These are phyloP conservation scores for Nannoperca obscura DNA, from an alignment of 2,797 vertebrate species.

Conservation along the genomic window DNA sequence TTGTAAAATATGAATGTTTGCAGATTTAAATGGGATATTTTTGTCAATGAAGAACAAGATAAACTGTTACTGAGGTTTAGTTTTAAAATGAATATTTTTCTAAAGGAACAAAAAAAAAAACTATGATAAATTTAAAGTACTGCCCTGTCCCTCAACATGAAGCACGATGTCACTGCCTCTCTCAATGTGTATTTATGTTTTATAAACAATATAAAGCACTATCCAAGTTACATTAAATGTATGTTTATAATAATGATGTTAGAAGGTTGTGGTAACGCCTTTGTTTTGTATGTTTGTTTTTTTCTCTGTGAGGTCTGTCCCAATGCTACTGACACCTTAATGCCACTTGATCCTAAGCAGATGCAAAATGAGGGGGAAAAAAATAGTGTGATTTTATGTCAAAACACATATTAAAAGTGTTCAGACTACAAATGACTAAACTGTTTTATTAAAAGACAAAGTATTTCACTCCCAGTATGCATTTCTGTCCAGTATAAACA, in stretches of 20 bases:
- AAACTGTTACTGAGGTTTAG: conserved; percentile 79
- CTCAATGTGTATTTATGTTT: conserved; percentile 86
- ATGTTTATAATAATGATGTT: conserved; percentile 78
- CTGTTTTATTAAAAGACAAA: conserved; percentile 60
- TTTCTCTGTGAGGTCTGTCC: conserved; percentile 84
- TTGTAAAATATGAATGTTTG: conserved; percentile 88
- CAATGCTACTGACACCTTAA: conserved; percentile 81
- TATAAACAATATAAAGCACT: conserved; percentile 84
- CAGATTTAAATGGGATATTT: conserved; percentile 86
- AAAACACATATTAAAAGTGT: conserved; percentile 68
- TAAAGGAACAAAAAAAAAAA: conserved; percentile 79
- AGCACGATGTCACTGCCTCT: conserved; percentile 86
- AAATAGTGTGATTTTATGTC: conserved; percentile 71
- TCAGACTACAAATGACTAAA: conserved; percentile 51
- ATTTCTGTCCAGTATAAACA: conserved; percentile 59
- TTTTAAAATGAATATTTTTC: conserved; percentile 88
- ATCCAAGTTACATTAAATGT: conserved; percentile 82
- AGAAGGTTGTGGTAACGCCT: conserved; percentile 73
- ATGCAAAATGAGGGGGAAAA: conserved; percentile 56
- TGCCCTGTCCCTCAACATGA: conserved; percentile 82
- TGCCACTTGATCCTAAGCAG: conserved; percentile 60
- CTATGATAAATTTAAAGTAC: conserved; percentile 75
- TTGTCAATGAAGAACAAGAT: conserved; percentile 86
- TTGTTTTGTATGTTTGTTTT: conserved; percentile 74
- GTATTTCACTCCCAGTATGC: conserved; percentile 48